Base-by-base conservation (phyloP, 2,888 invertebrate species). In the Chouioia cunea region DNA sequence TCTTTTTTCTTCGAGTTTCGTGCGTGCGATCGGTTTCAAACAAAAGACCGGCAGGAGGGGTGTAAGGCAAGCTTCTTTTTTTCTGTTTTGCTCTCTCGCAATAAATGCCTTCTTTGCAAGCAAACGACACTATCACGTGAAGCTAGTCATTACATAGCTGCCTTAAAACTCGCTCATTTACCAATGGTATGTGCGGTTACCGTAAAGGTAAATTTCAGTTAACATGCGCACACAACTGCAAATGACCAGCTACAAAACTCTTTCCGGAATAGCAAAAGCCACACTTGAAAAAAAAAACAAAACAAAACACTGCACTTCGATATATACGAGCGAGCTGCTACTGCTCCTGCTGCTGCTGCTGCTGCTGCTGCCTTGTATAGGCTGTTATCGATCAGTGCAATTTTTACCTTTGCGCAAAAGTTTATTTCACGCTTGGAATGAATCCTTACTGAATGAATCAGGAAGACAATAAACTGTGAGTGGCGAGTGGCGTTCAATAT, bases 111-210 rank as follows among this genome's bases (percentile, higher is more conserved):
- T 36, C 6, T 36, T 10, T 4, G 20, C 18, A 22, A 43, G 16
- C 8, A 16, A 48, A 60, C 18, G 47, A 60, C 54, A 43, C 20
- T 56, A 54, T 57, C n/a, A 20, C 2, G 10, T 22, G 10, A 52
- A 46, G 43, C 54, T 53, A 59, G 58, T 69, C 57, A 70, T 63
- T 70, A 43, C 43, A 22, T 1, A 36, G 36, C 36, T 47, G 43
- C 48, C 12, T 54, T 64, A 60, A 36, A 36, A 65, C 54, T 54
- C n/a, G 64, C 48, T 64, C 70, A 47, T 53, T 59, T 70, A 69
- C 59, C 46, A 52, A 16, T 44, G 44, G n/a, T n/a, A n/a, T 23
- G 54, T 27, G 22, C 54, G 36, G 16, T 57, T 52, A 52, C n/a
- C 62, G 16, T 48, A 46, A 70, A 47, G 16, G 52, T 64, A 59